Base-by-base conservation (phyloP, 2,797 vertebrate genomes). In the Sebastolobus altivelis region DNA sequence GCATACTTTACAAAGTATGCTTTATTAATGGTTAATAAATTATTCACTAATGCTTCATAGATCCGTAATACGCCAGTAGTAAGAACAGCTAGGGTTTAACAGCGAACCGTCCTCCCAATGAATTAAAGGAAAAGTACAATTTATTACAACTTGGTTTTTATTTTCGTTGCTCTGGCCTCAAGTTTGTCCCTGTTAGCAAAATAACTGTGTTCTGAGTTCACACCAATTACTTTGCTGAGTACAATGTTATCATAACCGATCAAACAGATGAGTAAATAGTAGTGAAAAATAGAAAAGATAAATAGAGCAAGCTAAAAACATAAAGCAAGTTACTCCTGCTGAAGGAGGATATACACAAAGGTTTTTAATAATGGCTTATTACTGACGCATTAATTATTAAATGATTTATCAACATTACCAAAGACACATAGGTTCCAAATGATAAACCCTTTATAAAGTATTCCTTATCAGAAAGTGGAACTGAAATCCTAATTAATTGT, bases 381-480 rank as follows among this genome's bases (percentile, higher is more conserved):
- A 62, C 27, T 59, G 65, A 65, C 2, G 0, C 14, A 33, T 58
- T 6, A 1, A 65, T 61, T 46, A 18, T 56, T 49, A 12, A 38
- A 37, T 63, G 3, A 52, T 52, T 52, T n/a, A 33, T 37, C 38
- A 16, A 66, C 20, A 56, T 58, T 29, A 75, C 59, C 60, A 72
- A 83, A 81, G 49, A 60, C 37, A 60, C 37, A 63, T 33, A 14
- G 12, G 6, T 37, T 72, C 14, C 31, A 67, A 59, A 63, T 56
- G 20, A 10, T 31, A 66, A 58, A 25, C 10, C 20, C 0, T 20
- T 43, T 8, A 22, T 60, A 11, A 29, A 67, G 46, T 68, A 75
- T 63, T 68, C 31, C 58, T 56, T 11, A 35, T 83, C 55, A 70
- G 65, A 81, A 73, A 75, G 77, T 72, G 12, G 27, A 65, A 20